A percentile compares a stretch with the other conserved stretches of the same genome.
Conservation (phyloP, 2,888 invertebrate genomes). For the Platycheirus rosarum region DNA sequence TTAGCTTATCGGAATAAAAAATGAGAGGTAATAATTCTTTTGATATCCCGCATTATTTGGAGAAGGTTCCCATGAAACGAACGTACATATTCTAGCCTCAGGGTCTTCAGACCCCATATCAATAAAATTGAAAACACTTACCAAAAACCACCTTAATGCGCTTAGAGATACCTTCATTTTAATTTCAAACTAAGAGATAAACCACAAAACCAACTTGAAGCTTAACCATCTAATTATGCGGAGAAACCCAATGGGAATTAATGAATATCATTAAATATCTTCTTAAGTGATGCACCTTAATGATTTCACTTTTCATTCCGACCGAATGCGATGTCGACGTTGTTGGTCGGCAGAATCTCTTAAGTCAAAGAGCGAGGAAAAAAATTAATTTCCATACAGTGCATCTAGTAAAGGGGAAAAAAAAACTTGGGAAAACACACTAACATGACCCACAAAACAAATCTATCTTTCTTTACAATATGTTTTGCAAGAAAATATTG, state of each 20-base stretch:
- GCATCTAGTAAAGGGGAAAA: constrained; percentile 5
- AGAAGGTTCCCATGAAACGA: too few relatives aligned
- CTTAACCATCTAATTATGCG: constrained; percentile 18
- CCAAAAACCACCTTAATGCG: too few relatives aligned
- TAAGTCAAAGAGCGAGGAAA: constrained; percentile 14
- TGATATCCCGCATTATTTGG: too few relatives aligned
- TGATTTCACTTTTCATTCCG: constrained; percentile 35
- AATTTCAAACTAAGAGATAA: not conserved
- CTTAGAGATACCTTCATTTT: too few relatives aligned
- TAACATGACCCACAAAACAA: constrained; percentile 61
- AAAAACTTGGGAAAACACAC: too few relatives aligned
- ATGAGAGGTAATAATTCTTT: too few relatives aligned
- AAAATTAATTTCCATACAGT: constrained; percentile 31
- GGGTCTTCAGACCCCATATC: too few relatives aligned
- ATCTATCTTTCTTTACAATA: constrained; percentile 15
- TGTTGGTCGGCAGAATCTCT: not conserved
- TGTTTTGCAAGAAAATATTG: constrained; percentile 21
- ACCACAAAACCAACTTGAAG: constrained; percentile 22
- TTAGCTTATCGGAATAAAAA: too few relatives aligned
- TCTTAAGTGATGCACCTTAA: constrained; percentile 6
- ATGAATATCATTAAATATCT: constrained; percentile 19
- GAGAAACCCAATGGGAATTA: constrained; percentile 31
- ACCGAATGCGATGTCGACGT: too few relatives aligned
- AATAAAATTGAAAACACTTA: too few relatives aligned
- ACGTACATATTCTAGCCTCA: too few relatives aligned